Conservation (phyloP, 35 echinoderm and acorn worm species). For the Ophiothrix spiculata region DNA sequence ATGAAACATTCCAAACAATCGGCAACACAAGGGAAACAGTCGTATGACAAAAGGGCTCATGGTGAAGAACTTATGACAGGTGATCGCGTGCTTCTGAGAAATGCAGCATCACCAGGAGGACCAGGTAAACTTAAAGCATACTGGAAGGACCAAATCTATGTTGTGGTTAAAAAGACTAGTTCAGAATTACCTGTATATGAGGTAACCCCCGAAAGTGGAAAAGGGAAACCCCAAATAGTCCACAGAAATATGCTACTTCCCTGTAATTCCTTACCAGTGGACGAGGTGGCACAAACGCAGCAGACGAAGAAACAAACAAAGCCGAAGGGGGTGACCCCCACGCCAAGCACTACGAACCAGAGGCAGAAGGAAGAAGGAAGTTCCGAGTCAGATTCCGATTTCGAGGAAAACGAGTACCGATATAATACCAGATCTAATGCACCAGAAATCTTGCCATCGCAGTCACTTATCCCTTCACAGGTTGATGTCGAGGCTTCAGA, state of each 20-base stretch:
- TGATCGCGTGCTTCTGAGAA: slow-evolving; percentile 61
- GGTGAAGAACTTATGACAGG: not conserved
- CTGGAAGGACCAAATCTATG: slow-evolving; percentile 35
- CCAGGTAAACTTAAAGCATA: slow-evolving; percentile 58
- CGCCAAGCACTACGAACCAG: no score
- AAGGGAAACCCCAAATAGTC: slow-evolving; percentile 17
- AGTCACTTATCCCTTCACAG: no score
- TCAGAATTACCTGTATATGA: slow-evolving; percentile 69
- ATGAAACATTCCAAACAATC: slow-evolving; percentile 15
- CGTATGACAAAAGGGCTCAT: slow-evolving; percentile 14
- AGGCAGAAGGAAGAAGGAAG: no score
- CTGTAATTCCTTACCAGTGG: no score
- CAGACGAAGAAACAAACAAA: no score
- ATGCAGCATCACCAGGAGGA: slow-evolving; percentile 27
- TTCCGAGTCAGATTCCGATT: no score
- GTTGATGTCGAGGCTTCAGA: no score
- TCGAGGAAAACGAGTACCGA: no score
- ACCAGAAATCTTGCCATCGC: no score
- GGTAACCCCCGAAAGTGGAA: slow-evolving; percentile 31
- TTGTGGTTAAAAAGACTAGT: slow-evolving; percentile 23
- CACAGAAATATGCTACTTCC: slow-evolving; percentile 62
- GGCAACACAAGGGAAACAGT: slow-evolving; percentile 28
- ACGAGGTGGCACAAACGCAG: no score
- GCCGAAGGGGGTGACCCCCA: no score
- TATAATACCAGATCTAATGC: no score